phyloP scores from a whole-genome alignment of 2,888 invertebrate genomes.

The Orthosia gracilis region DNA sequence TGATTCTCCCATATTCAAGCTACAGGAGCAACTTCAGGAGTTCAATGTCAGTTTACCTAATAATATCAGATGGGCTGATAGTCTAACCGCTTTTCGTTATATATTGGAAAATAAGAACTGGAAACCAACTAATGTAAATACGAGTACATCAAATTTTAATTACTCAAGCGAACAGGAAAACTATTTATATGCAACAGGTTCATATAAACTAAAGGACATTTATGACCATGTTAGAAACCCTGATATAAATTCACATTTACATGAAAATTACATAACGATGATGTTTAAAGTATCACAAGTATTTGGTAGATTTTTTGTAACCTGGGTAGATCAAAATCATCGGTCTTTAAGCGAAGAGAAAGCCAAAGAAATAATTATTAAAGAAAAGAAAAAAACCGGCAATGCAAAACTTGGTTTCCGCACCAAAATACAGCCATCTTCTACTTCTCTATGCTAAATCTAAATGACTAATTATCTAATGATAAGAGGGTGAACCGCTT shows the following conservation, averaged over 20 bases:
- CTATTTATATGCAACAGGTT: neutral
- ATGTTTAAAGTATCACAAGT: constrained; percentile 39
- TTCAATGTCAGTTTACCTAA: constrained; percentile 42
- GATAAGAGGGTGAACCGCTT: neutral
- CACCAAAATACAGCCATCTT: constrained; percentile 24
- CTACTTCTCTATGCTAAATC: constrained; percentile 37
- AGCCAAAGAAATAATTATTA: neutral
- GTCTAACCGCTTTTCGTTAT: constrained; percentile 33
- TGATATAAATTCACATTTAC: neutral
- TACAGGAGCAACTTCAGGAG: constrained; percentile 39
- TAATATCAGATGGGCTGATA: constrained; percentile 39
- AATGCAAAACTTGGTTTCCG: neutral
- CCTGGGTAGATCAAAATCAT: constrained; percentile 39
- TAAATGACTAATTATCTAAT: neutral
- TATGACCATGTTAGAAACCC: constrained; percentile 22
- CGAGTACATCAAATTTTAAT: constrained; percentile 1
- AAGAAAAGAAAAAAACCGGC: constrained; percentile 19
- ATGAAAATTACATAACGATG: constrained; percentile 23
- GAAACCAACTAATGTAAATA: constrained; percentile 21
- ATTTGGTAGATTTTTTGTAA: constrained; percentile 38
- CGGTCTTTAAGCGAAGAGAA: constrained; percentile 7
- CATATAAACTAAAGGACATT: constrained; percentile 21
- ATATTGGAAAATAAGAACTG: constrained; percentile 48
- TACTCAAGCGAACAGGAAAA: neutral
- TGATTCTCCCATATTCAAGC: constrained; percentile 18